Conservation (phyloP, 2,888 invertebrate genomes). For the Lasioglossum oenotherae region DNA sequence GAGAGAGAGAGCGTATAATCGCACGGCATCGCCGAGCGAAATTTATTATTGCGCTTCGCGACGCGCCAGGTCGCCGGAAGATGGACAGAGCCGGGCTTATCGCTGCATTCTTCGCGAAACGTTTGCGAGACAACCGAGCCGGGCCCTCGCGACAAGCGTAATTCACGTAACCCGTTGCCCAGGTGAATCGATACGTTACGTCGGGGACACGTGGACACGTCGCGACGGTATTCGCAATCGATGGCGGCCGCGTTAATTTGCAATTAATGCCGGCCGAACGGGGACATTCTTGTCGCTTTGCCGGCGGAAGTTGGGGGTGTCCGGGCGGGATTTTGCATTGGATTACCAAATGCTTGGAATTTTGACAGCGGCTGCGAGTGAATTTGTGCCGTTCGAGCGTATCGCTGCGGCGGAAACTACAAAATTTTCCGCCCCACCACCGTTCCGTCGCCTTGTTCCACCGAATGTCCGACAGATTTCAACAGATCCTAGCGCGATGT, state of each 20-base stretch:
- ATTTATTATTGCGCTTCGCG: conserved; percentile 53
- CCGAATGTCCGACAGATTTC: not conserved
- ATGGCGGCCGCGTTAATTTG: conserved; percentile 29
- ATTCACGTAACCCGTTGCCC: conserved; percentile 46
- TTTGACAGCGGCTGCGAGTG: not conserved
- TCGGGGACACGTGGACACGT: conserved; percentile 26
- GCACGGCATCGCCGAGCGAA: conserved; percentile 32
- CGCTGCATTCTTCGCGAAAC: conserved; percentile 55
- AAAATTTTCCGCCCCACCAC: not conserved
- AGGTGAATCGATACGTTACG: conserved; percentile 46
- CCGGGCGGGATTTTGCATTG: conserved; percentile 1
- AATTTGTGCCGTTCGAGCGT: not conserved
- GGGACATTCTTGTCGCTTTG: conserved; percentile 11
- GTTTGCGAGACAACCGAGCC: conserved; percentile 38
- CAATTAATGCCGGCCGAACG: conserved; percentile 26
- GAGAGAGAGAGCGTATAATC: conserved; percentile 41
- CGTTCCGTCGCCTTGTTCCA: not conserved
- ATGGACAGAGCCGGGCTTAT: conserved; percentile 53
- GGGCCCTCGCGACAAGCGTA: conserved; percentile 27
- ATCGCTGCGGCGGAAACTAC: not conserved
- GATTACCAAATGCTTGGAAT: conserved; percentile 16
- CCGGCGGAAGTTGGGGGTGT: conserved; percentile 1
- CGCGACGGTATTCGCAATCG: conserved; percentile 32
- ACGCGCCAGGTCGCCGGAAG: conserved; percentile 32
- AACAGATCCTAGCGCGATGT: not conserved